Evolutionary conservation across 2,888 invertebrate species (phyloP), one percentile per base, ranked within the genome.

Genomic region (Apoda limacodes): DNA sequence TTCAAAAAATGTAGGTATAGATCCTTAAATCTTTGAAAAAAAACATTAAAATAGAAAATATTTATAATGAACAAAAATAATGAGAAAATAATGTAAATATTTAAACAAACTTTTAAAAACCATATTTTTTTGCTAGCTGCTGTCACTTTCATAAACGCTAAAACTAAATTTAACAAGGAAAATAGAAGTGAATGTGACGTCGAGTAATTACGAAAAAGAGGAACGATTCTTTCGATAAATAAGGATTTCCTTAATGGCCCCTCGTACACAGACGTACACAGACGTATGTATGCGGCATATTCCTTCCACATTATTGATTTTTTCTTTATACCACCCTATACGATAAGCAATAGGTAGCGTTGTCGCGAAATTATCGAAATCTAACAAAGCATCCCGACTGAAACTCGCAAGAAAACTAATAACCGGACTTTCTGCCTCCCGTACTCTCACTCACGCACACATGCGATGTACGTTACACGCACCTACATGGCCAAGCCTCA

Each of bases 321-420:
- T 17, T 17, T 17, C 7, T 17, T n/a, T 17, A 6, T 7, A 17
- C 17, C 17, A 17, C 7, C 17, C 17, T 6, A 10, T 19, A 30
- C 33, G 27, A 35, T 32, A 34, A 50, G 51, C 40, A 48, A 50
- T 50, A 41, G 35, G 39, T 50, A 46, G 19, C 35, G 42, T 52
- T 71, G 65, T 71, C 74, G 78, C 76, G 66, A 76, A 76, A 78
- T 80, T 78, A 80, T 80, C 72, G 78, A 78, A 78, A 78, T 78
- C 76, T 60, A 76, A 78, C 78, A 78, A 78, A 76, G 74, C 72
- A 72, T 72, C 72, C 49, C 65, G 55, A 49, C 46, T 55, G 60
- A 62, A 70, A 70, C 72, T 74, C 66, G 53, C 65, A 74, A 80
- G 75, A 80, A 78, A 78, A 80, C 78, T 80, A 80, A 80, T 80